Conservation (phyloP, 2,113 vertebrate species). For the Ageneiosus marmoratus region DNA sequence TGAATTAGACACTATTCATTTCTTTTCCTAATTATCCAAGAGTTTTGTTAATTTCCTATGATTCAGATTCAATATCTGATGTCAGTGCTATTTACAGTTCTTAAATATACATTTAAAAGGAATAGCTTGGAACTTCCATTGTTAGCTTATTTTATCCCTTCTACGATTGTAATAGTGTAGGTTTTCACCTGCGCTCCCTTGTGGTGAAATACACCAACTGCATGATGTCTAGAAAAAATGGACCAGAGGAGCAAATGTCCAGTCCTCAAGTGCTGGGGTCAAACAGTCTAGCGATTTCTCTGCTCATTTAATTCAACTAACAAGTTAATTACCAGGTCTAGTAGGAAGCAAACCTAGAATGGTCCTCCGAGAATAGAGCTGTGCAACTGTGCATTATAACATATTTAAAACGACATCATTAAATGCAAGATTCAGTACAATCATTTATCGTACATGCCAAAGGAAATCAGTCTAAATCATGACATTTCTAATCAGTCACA, state of each 20-base stretch:
- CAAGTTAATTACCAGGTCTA: background rate
- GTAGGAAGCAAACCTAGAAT: background rate
- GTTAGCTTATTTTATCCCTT: background rate
- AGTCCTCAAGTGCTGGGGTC: background rate
- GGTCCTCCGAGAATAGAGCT: background rate
- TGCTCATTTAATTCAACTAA: background rate
- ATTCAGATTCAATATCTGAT: background rate
- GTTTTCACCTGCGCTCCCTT: conserved; percentile 12
- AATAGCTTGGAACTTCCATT: background rate
- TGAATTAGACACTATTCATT: background rate
- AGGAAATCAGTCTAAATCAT: background rate
- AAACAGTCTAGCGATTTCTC: background rate
- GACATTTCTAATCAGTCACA: background rate
- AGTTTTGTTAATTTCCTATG: background rate
- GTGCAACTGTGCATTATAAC: background rate
- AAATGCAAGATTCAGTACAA: background rate
- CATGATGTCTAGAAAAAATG: background rate
- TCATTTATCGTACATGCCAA: background rate
- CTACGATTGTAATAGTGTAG: background rate
- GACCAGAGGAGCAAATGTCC: background rate
- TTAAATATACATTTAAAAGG: background rate
- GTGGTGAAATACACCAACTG: conserved; percentile 12
- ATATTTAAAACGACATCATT: background rate
- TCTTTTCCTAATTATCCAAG: background rate
- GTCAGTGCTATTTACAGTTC: background rate